A percentile compares a stretch with the other conserved stretches of the same genome.
Conservation (phyloP, 1,140 invertebrate genomes). For the Polypedilum vanderplanki region DNA sequence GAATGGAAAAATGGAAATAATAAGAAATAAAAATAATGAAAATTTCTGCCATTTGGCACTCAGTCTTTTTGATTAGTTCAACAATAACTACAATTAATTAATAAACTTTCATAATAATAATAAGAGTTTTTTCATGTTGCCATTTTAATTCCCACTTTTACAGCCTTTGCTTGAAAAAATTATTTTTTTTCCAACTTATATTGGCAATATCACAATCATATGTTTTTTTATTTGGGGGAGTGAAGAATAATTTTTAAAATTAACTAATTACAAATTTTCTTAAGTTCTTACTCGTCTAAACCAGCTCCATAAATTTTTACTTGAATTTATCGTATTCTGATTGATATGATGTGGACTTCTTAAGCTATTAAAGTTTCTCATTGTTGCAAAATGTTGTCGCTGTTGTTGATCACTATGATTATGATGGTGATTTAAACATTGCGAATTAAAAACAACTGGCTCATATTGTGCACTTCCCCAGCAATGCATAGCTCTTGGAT, state of each 20-base stretch:
- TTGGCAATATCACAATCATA: conserved; percentile 27
- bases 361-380: neutral
- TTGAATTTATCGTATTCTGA: conserved; percentile 7
- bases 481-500: conserved; percentile 53
- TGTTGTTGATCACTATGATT: neutral
- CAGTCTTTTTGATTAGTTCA: conserved; percentile 26
- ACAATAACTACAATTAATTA: conserved; percentile 13
- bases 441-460: neutral
- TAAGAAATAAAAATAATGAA: neutral
- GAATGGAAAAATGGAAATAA: neutral
- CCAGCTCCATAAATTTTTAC: neutral
- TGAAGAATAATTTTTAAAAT: conserved; percentile 12
- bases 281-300: conserved; percentile 6
- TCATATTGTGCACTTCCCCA: conserved; percentile 39
- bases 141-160: conserved; percentile 21
- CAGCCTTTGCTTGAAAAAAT: neutral
- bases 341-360: conserved; percentile 25
- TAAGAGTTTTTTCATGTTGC: neutral
- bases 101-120: neutral
- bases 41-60: conserved; percentile 4
- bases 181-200: conserved; percentile 18
- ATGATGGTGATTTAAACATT: neutral
- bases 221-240: neutral
- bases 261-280: neutral
- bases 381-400: neutral